Evolutionary conservation across 2,113 vertebrate genomes (phyloP), one percentile per base, ranked within the genome.

Genomic region (Forbesichthys papilliferus): DNA sequence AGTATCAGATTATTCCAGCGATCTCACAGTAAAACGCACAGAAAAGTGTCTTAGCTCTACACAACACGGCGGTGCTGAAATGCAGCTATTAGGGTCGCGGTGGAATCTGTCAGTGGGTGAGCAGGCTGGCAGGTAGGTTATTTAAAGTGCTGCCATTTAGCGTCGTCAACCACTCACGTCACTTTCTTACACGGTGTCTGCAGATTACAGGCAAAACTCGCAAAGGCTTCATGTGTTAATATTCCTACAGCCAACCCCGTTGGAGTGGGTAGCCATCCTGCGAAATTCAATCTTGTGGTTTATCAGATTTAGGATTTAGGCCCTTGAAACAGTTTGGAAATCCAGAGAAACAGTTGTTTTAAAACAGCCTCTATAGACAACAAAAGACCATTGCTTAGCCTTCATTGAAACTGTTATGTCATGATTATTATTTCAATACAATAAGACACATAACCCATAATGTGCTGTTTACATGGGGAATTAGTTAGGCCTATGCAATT

Each of bases 71-170:
- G 76, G 76, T 78, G 79, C 89, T 80, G 86, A 86, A 77, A 65
- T 48, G 61, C 79, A 48, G 18, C 69, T 56, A 16, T 76, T 2
- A 27, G 68, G 75, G 61, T 71, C 68, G 61, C 62, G 74, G 57
- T 49, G 53, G 80, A 14, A 76, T 68, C 64, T 71, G 69, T 48
- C 9, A 79, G 85, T 78, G 83, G 59, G 54, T 33, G 82, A 60
- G 82, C 68, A 18, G 75, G 62, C 49, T 67, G 78, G 61, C 75
- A 86, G 85, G 80, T 81, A 66, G 60, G 58, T 85, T 89, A 78
- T 88, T 89, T 91, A 83, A 88, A 87, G 84, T 68, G 81, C 80
- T 86, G 89, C 84, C 84, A 82, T 90, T 89, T 84, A 85, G 81
- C 83, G 27, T 87, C 87, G 84, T 84, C 87, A 84, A 69, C 14